A percentile compares a stretch with the other conserved stretches of the same genome.
Evolutionary conservation across 1,140 invertebrate species (phyloP).

Genomic region (Venturia canescens): DNA sequence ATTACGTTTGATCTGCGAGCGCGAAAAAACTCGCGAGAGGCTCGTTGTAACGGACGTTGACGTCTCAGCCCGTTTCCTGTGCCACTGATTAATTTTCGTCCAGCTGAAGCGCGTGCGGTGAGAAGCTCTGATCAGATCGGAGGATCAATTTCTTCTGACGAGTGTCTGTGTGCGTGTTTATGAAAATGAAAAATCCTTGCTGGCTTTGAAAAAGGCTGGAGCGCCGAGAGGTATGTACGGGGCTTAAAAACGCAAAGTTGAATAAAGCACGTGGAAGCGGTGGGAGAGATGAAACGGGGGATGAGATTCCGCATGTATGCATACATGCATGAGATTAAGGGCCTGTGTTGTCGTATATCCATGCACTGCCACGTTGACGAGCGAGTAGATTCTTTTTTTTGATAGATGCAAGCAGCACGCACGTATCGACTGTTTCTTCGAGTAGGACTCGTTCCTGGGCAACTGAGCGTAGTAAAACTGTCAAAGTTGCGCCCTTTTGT

Average conservation of each 20-base stretch:
- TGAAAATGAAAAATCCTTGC: background rate
- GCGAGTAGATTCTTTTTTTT: constrained; percentile 42
- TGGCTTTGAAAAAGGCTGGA: background rate
- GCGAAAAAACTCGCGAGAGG: no score
- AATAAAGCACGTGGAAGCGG: background rate
- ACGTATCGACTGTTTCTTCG: background rate
- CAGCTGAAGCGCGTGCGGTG: no score
- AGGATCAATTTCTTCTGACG: background rate
- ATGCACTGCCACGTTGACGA: background rate
- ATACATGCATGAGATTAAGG: constrained; percentile 36
- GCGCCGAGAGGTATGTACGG: background rate
- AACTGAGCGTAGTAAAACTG: background rate
- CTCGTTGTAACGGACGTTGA: no score
- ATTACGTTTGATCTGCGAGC: no score
- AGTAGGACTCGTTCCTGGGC: background rate
- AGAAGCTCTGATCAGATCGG: no score
- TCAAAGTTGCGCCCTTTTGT: background rate
- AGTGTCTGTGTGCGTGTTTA: background rate
- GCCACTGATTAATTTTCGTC: no score
- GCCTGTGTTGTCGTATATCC: background rate
- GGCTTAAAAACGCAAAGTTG: constrained; percentile 1
- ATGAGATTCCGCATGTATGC: constrained; percentile 40
- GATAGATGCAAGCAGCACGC: background rate
- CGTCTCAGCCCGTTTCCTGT: no score
- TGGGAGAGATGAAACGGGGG: background rate